Percentiles rank a stretch among this genome's conserved stretches.
Evolutionary conservation across 2,888 invertebrate species (phyloP).

Genomic region (Polylopha cassiicola): DNA sequence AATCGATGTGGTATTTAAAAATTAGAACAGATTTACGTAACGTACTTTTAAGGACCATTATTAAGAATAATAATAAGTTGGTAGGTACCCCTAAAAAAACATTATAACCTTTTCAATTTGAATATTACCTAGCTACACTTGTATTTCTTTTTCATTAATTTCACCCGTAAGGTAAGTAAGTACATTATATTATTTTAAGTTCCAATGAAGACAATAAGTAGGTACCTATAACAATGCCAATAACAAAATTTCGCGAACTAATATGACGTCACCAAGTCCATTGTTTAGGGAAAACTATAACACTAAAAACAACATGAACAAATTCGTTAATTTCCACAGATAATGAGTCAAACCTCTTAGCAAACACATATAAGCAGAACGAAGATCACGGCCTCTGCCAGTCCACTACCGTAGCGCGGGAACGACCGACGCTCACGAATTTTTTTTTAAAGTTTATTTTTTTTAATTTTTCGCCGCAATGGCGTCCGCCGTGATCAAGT

Average conservation of each 20-base stretch:
- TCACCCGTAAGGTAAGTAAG: too few relatives aligned
- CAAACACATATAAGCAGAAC: slow-evolving; percentile 55
- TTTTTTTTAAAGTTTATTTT: slow-evolving; percentile 36
- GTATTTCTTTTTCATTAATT: too few relatives aligned
- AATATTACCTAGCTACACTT: too few relatives aligned
- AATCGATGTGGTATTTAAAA: too few relatives aligned
- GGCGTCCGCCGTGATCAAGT: slow-evolving; percentile 67
- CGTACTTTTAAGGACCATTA: too few relatives aligned
- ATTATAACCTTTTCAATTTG: too few relatives aligned
- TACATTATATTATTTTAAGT: too few relatives aligned
- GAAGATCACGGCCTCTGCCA: slow-evolving; percentile 65
- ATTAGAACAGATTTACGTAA: too few relatives aligned
- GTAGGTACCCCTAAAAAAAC: too few relatives aligned
- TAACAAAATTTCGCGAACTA: not conserved
- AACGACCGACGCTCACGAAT: slow-evolving; percentile 37
- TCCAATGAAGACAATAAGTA: slow-evolving; percentile 3
- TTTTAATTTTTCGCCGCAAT: slow-evolving; percentile 46
- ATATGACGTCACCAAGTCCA: too few relatives aligned
- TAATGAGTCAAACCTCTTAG: slow-evolving; percentile 32
- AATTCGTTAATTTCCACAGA: slow-evolving; percentile 30
- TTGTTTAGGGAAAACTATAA: slow-evolving; percentile 19
- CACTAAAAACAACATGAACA: slow-evolving; percentile 22
- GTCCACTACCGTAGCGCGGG: slow-evolving; percentile 49
- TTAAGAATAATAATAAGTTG: too few relatives aligned
- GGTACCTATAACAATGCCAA: slow-evolving; percentile 4